A percentile compares a stretch with the other conserved stretches of the same genome.
phyloP scores from a whole-genome alignment of 92 coral and sea anemone species.

The Micromussa lordhowensis region DNA sequence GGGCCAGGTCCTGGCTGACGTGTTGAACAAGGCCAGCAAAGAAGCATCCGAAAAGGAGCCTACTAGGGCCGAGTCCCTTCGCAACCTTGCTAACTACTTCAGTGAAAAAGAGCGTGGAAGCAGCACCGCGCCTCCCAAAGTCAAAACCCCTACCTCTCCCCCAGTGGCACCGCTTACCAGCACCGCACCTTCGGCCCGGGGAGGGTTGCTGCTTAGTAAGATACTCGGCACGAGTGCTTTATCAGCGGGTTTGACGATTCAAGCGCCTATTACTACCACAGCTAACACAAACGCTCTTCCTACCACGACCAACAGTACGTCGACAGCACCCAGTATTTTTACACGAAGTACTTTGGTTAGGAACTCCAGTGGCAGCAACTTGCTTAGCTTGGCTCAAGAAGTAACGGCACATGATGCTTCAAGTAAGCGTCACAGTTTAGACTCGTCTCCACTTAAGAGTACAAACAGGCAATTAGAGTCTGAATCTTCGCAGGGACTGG shows the following conservation, averaged over 20 bases:
- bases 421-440: slow-evolving; percentile 76
- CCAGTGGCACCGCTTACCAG: slow-evolving; percentile 11
- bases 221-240: slow-evolving; percentile 80
- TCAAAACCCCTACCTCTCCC: slow-evolving; percentile 27
- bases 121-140: slow-evolving; percentile 31
- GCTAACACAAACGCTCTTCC: slow-evolving; percentile 72
- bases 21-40: slow-evolving; percentile 83
- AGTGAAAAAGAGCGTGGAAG: slow-evolving; percentile 84
- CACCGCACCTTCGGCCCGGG: slow-evolving; percentile 25
- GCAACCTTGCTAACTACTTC: slow-evolving; percentile 81
- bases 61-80: slow-evolving; percentile 79
- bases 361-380: slow-evolving; percentile 91
- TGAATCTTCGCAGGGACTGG: slow-evolving; percentile 26
- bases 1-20: slow-evolving; percentile 84
- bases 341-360: slow-evolving; percentile 75
- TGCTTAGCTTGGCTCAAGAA: slow-evolving; percentile 66
- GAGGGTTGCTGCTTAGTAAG: slow-evolving; percentile 75
- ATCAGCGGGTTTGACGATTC: slow-evolving; percentile 61
- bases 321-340: slow-evolving; percentile 47
- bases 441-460: slow-evolving; percentile 55
- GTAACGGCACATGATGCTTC: slow-evolving; percentile 49
- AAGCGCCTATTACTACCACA: slow-evolving; percentile 86
- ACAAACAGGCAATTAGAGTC: slow-evolving; percentile 16
- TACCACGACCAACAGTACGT: slow-evolving; percentile 65
- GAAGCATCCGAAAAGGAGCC: slow-evolving; percentile 78